phyloP scores from a whole-genome alignment of 2,797 vertebrate species.

The Astyanax mexicanus region DNA sequence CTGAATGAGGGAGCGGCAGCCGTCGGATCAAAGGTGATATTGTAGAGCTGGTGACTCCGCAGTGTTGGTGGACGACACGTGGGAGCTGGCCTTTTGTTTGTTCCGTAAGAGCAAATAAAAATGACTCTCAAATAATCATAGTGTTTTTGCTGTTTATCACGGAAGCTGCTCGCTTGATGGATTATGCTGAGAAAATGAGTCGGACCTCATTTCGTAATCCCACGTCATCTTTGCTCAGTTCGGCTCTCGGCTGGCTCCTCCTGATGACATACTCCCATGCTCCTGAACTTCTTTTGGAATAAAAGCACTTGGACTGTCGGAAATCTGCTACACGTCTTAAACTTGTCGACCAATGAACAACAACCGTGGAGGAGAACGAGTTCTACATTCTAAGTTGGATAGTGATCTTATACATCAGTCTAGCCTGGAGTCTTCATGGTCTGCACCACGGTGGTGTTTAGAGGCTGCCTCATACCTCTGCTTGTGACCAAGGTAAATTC shows the following conservation, averaged over 20 bases:
- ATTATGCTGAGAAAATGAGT: conserved; percentile 37
- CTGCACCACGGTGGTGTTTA: conserved; percentile 15
- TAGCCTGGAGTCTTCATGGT: conserved; percentile 27
- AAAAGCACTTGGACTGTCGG: background rate
- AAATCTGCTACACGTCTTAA: conserved; percentile 14
- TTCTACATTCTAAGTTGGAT: conserved; percentile 24
- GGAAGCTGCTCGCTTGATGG: background rate
- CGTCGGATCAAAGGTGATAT: background rate
- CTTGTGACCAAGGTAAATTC: conserved; percentile 42
- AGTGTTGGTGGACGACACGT: background rate
- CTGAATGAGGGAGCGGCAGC: background rate
- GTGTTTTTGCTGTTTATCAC: background rate
- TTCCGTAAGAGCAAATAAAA: conserved; percentile 1
- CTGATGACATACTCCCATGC: background rate
- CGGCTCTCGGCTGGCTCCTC: too few relatives aligned
- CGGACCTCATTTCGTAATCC: background rate
- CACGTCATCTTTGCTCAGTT: background rate
- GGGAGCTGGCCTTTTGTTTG: conserved; percentile 2
- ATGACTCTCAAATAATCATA: background rate
- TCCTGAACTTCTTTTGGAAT: conserved; percentile 26
- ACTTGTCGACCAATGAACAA: background rate
- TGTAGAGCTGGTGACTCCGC: background rate
- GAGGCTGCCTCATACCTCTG: conserved; percentile 16
- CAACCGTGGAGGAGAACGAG: conserved; percentile 26
- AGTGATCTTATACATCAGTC: conserved; percentile 27